These are phyloP conservation scores for Phasia obesa DNA, from an alignment of 2,888 invertebrate genomes.

Conservation along the genomic window DNA sequence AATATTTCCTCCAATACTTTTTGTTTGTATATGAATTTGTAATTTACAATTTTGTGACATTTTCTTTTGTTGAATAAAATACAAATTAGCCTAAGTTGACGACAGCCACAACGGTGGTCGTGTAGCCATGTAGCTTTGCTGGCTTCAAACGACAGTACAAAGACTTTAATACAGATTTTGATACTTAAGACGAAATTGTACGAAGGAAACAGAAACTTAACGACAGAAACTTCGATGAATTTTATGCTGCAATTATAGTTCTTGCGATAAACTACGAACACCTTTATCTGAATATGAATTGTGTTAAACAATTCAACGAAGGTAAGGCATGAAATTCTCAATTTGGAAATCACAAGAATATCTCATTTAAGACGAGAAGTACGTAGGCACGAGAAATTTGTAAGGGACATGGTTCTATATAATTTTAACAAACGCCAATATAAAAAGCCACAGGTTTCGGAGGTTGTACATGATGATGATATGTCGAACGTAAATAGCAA, in stretches of 20 bases:
- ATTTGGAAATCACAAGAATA: neutral
- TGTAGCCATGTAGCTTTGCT: no score
- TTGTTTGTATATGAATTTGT: no score
- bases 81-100: no score
- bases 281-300: neutral
- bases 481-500: no score
- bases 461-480: neutral
- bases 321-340: slow-evolving; percentile 9
- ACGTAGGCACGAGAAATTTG: slow-evolving; percentile 1
- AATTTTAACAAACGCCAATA: neutral
- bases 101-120: no score
- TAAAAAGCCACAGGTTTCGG: neutral
- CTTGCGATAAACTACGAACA: slow-evolving; percentile 1
- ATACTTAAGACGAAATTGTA: slow-evolving; percentile 6
- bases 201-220: slow-evolving; percentile 5
- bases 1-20: no score
- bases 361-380: slow-evolving; percentile 6
- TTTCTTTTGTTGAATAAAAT: no score
- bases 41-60: no score
- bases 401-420: neutral
- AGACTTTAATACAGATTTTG: slow-evolving; percentile 8
- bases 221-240: slow-evolving; percentile 5
- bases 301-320: neutral
- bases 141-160: neutral
- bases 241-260: neutral